Conservation (phyloP, 2,113 vertebrate species). For the Athene noctua region DNA sequence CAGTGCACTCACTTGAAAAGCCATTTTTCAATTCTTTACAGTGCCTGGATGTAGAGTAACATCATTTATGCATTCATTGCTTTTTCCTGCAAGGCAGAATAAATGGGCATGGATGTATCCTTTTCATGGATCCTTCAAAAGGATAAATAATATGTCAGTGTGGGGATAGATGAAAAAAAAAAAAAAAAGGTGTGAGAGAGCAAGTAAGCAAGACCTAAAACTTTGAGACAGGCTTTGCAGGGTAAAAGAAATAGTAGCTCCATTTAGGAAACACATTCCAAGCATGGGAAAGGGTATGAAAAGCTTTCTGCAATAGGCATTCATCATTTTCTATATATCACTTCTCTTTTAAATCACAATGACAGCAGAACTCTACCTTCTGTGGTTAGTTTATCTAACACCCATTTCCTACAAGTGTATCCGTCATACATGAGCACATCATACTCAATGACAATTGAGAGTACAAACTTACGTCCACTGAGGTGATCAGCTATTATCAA, state of each 20-base stretch:
- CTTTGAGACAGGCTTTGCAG: not conserved
- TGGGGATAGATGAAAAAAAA: not conserved
- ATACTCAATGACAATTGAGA: not conserved
- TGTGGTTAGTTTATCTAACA: not conserved
- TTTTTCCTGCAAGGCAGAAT: conserved; percentile 28
- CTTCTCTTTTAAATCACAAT: not conserved
- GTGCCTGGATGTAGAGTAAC: not conserved
- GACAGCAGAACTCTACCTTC: not conserved
- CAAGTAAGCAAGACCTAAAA: not conserved
- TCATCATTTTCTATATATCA: not conserved
- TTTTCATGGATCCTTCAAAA: conserved; percentile 9
- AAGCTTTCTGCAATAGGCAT: not conserved
- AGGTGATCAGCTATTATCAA: not conserved
- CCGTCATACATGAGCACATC: not conserved
- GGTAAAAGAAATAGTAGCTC: not conserved
- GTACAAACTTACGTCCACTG: not conserved
- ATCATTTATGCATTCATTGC: conserved; percentile 26
- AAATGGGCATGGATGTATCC: not conserved
- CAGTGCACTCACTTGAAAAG: not conserved
- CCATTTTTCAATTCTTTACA: not conserved
- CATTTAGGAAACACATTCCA: not conserved
- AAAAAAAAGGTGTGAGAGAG: not conserved
- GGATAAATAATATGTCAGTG: not conserved
- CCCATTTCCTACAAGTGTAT: not conserved
- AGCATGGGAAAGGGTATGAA: not conserved